These are phyloP conservation scores for Bombus breviceps DNA, from an alignment of 1,140 invertebrate species.

Conservation along the genomic window DNA sequence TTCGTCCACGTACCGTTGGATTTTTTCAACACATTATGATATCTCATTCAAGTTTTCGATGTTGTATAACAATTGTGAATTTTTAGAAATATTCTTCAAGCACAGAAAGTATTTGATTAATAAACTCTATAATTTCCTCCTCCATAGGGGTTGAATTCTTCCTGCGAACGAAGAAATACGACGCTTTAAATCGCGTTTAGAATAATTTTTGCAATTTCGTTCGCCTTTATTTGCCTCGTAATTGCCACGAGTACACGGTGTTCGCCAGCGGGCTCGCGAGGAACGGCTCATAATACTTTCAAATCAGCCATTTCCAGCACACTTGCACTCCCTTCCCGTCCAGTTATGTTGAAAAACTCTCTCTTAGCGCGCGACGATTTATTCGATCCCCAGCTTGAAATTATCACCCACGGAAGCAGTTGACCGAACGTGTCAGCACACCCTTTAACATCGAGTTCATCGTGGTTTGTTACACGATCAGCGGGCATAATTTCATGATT, in stretches of 20 bases:
- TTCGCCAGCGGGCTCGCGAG: too few species aligned
- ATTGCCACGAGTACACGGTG: neutral
- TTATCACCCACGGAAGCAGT: neutral
- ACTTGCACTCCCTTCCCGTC: neutral
- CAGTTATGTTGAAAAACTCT: neutral
- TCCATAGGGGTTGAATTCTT: too few species aligned
- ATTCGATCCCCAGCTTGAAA: slow-evolving; percentile 7
- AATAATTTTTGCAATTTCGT: slow-evolving; percentile 32
- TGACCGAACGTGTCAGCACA: neutral
- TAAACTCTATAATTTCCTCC: neutral
- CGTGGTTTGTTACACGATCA: neutral
- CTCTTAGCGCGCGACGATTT: slow-evolving; percentile 9
- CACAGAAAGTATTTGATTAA: too few species aligned
- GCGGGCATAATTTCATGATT: slow-evolving; percentile 9
- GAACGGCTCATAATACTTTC: slow-evolving; percentile 34
- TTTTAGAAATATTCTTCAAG: too few species aligned
- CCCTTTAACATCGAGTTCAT: neutral
- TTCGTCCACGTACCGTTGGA: too few species aligned
- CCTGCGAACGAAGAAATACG: neutral
- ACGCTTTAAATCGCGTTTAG: slow-evolving; percentile 24
- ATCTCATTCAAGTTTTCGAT: too few species aligned
- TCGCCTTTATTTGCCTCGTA: slow-evolving; percentile 9
- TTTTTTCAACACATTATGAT: too few species aligned
- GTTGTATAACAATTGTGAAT: too few species aligned
- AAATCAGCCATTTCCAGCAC: slow-evolving; percentile 15